Conservation (phyloP, 1,140 invertebrate genomes). For the Ectropis grisescens region DNA sequence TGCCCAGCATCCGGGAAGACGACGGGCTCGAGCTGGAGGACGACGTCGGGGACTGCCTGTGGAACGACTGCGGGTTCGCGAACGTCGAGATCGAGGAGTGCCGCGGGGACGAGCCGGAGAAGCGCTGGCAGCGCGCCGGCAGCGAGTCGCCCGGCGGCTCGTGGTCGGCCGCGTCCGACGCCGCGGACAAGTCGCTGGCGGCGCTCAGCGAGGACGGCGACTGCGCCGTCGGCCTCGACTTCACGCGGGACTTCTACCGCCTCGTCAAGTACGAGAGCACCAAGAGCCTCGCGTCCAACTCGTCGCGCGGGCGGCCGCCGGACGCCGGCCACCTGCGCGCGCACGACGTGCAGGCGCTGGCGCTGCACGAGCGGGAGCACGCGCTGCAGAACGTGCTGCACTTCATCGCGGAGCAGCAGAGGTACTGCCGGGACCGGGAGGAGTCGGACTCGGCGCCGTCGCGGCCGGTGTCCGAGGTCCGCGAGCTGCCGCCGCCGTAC, state of each 20-base stretch:
- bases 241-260: conserved; percentile 82
- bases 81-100: conserved; percentile 60
- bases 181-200: conserved; percentile 76
- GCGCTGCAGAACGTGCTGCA: conserved; percentile 80
- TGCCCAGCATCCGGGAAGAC: conserved; percentile 81
- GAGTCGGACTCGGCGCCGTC: conserved; percentile 69
- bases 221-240: conserved; percentile 80
- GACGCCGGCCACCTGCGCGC: conserved; percentile 52
- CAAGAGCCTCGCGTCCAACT: conserved; percentile 82
- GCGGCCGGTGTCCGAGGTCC: conserved; percentile 65
- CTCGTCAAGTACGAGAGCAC: conserved; percentile 85
- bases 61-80: conserved; percentile 73
- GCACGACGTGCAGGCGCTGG: conserved; percentile 56
- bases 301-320: conserved; percentile 73
- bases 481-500: conserved; percentile 62
- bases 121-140: conserved; percentile 66
- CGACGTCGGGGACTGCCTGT: conserved; percentile 80
- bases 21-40: conserved; percentile 80
- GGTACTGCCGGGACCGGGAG: conserved; percentile 74
- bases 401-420: conserved; percentile 83
- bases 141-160: conserved; percentile 74
- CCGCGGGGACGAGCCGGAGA: conserved; percentile 54
- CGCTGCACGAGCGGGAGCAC: conserved; percentile 74
- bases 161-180: conserved; percentile 74
- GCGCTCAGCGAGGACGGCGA: conserved; percentile 78